These are phyloP conservation scores for Lophotis ruficrista DNA, from an alignment of 2,113 vertebrate species.

Conservation along the genomic window DNA sequence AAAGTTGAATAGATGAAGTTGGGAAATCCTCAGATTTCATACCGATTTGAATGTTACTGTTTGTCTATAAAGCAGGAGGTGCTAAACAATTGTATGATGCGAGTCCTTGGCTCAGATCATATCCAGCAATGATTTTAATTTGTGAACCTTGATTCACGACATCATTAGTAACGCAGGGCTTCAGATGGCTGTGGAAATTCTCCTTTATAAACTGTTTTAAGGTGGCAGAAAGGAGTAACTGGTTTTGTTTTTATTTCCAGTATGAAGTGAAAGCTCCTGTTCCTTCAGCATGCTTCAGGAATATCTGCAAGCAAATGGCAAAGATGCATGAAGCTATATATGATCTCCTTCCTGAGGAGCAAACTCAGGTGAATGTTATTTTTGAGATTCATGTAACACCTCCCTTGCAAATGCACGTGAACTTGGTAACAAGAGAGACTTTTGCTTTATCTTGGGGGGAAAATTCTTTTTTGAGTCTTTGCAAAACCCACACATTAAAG, in stretches of 20 bases:
- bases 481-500: neutral
- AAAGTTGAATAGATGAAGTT: neutral
- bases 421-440: neutral
- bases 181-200: neutral
- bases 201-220: neutral
- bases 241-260: slow-evolving; percentile 71
- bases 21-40: neutral
- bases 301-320: slow-evolving; percentile 94
- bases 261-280: slow-evolving; percentile 98
- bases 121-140: neutral
- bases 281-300: slow-evolving; percentile 94
- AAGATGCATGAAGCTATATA: slow-evolving; percentile 98
- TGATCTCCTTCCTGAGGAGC: slow-evolving; percentile 93
- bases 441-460: neutral
- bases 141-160: neutral
- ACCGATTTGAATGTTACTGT: neutral
- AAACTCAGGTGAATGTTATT: slow-evolving; percentile 85
- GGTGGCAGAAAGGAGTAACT: neutral
- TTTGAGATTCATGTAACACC: neutral
- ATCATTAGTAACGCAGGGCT: neutral
- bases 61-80: neutral
- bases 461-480: neutral
- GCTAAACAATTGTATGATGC: neutral
- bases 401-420: neutral
- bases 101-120: neutral